Evolutionary conservation across 1,140 invertebrate genomes (phyloP).

Genomic region (Lepidurus couesii): DNA sequence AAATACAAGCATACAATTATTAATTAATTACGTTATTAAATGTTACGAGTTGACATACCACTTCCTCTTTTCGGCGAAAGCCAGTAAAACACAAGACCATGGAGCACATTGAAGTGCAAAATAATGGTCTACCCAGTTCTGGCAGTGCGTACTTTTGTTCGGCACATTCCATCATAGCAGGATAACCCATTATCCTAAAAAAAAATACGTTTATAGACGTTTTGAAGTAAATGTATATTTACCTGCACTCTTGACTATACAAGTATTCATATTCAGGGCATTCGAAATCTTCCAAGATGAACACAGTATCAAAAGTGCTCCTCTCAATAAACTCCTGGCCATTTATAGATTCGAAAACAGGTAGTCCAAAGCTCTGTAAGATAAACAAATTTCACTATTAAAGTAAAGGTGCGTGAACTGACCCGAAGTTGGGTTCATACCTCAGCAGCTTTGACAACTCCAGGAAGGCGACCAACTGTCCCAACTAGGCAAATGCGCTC

Average conservation of each 20-base stretch:
- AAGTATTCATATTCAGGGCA: slow-evolving; percentile 58
- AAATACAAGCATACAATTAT: slow-evolving; percentile 17
- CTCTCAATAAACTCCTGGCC: slow-evolving; percentile 54
- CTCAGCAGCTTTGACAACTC: slow-evolving; percentile 33
- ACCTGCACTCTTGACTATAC: slow-evolving; percentile 58
- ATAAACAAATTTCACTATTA: slow-evolving; percentile 22
- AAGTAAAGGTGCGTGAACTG: background rate
- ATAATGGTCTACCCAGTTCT: slow-evolving; percentile 70
- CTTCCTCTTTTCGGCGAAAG: slow-evolving; percentile 76
- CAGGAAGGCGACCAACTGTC: slow-evolving; percentile 11
- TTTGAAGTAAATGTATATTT: slow-evolving; percentile 42
- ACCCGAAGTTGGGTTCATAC: slow-evolving; percentile 20
- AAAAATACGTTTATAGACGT: slow-evolving; percentile 46
- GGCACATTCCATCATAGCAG: slow-evolving; percentile 67
- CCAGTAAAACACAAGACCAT: slow-evolving; percentile 83
- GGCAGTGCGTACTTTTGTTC: slow-evolving; percentile 58
- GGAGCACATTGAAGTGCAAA: slow-evolving; percentile 76
- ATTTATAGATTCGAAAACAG: slow-evolving; percentile 56
- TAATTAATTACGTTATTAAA: background rate
- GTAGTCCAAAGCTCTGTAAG: slow-evolving; percentile 54
- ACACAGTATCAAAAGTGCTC: slow-evolving; percentile 53
- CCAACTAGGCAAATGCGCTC: slow-evolving; percentile 34
- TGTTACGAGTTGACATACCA: slow-evolving; percentile 52
- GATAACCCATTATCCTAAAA: slow-evolving; percentile 62
- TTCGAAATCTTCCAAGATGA: slow-evolving; percentile 63